phyloP scores from a whole-genome alignment of 2,797 vertebrate species.

The Rhinatrema bivittatum region DNA sequence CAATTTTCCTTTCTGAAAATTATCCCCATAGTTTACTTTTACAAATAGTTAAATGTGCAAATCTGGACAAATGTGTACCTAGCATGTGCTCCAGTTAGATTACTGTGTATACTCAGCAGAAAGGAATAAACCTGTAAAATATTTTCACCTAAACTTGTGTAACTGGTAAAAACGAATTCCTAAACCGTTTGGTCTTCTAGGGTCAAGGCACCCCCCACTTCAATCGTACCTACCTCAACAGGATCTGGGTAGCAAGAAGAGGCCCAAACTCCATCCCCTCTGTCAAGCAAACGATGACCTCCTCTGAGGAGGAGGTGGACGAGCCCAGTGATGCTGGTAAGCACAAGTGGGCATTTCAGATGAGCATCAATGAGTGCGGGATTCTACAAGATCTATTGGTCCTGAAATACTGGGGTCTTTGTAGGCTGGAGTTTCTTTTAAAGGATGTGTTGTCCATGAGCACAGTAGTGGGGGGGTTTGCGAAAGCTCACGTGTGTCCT shows the following conservation, averaged over 20 bases:
- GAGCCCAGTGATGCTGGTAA: conserved; percentile 64
- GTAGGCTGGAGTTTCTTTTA: neutral
- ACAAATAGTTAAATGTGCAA: too few species aligned
- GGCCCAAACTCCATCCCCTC: conserved; percentile 41
- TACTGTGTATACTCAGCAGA: too few species aligned
- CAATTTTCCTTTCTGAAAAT: too few species aligned
- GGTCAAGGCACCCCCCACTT: conserved; percentile 40
- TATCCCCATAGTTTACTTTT: too few species aligned
- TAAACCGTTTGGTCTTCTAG: conserved; percentile 50
- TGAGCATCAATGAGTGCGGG: accelerated
- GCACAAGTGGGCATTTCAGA: conserved; percentile 1
- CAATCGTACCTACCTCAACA: conserved; percentile 53
- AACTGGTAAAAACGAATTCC: neutral
- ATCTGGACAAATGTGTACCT: too few species aligned
- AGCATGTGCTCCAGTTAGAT: too few species aligned
- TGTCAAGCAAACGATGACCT: conserved; percentile 59
- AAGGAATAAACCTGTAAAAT: too few species aligned
- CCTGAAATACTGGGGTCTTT: neutral
- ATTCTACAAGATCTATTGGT: neutral
- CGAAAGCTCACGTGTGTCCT: too few species aligned
- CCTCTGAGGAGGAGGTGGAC: conserved; percentile 73
- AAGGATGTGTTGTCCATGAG: neutral
- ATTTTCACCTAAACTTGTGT: neutral
- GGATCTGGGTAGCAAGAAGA: conserved; percentile 60
- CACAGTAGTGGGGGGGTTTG: neutral